Evolutionary conservation across 2,888 invertebrate species (phyloP).

Genomic region (Pollenia amentaria): DNA sequence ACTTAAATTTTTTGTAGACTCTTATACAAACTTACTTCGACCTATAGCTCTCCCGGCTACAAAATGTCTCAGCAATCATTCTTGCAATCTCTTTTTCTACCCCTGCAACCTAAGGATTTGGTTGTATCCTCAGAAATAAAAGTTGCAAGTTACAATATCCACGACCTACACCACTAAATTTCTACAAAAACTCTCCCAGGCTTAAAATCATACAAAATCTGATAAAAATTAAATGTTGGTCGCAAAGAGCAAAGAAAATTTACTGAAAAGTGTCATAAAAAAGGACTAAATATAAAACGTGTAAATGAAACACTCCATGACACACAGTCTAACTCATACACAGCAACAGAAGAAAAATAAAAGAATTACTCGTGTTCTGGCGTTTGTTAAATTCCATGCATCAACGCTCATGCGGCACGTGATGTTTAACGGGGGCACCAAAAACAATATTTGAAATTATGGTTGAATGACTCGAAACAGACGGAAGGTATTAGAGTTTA

Average conservation of each 20-base stretch:
- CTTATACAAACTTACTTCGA: neutral
- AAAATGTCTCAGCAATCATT: neutral
- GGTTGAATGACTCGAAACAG: constrained; percentile 32
- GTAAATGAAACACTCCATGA: constrained; percentile 14
- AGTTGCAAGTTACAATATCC: constrained; percentile 9
- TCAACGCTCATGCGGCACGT: constrained; percentile 65
- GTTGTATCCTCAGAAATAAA: neutral
- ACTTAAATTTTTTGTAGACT: neutral
- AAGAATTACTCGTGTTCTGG: constrained; percentile 25
- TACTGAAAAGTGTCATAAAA: neutral
- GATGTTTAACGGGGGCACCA: constrained; percentile 30
- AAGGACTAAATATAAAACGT: neutral
- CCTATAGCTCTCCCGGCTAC: neutral
- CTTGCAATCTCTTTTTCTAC: neutral
- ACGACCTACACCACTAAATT: constrained; percentile 69
- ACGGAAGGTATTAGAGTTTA: constrained; percentile 44
- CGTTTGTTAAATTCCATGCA: constrained; percentile 52
- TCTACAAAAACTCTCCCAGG: neutral
- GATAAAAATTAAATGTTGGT: constrained; percentile 31
- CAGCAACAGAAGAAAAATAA: neutral
- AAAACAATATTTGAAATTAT: constrained; percentile 37
- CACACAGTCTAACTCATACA: constrained; percentile 11
- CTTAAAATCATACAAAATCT: neutral
- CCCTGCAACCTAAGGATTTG: constrained; percentile 26
- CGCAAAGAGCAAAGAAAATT: constrained; percentile 7